Evolutionary conservation across 2,797 vertebrate genomes (phyloP).

Genomic region (Lateolabrax maculatus): DNA sequence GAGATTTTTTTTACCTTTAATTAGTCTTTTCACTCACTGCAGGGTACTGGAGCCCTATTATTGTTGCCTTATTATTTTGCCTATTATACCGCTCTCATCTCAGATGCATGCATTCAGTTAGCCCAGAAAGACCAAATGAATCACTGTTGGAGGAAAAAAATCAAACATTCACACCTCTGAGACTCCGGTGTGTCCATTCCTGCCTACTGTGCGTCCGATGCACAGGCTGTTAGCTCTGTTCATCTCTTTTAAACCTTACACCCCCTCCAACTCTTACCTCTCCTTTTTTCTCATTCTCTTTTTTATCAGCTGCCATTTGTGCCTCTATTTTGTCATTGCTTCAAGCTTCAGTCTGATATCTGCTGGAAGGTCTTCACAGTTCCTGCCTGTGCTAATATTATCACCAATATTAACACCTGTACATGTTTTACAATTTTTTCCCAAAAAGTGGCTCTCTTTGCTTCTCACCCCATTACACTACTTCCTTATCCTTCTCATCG

Average conservation of each 20-base stretch:
- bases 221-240: slow-evolving; percentile 7
- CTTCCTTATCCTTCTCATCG: not conserved
- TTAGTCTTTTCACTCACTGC: slow-evolving; percentile 38
- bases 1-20: slow-evolving; percentile 21
- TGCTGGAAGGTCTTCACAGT: not conserved
- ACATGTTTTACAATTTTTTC: not conserved
- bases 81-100: slow-evolving; percentile 39
- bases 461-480: not conserved
- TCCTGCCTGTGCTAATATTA: not conserved
- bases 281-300: not conserved
- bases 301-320: not conserved
- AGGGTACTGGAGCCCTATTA: slow-evolving; percentile 24
- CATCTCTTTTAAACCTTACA: slow-evolving; percentile 9
- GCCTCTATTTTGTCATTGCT: not conserved
- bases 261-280: not conserved
- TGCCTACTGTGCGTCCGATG: not conserved
- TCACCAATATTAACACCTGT: not conserved
- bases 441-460: not conserved
- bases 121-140: slow-evolving; percentile 34
- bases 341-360: not conserved
- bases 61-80: slow-evolving; percentile 21
- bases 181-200: slow-evolving; percentile 9
- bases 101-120: slow-evolving; percentile 4
- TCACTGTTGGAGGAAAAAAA: slow-evolving; percentile 26
- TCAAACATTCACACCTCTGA: slow-evolving; percentile 21